Conservation (phyloP, 2,888 invertebrate genomes). For the Ochropleura plecta region DNA sequence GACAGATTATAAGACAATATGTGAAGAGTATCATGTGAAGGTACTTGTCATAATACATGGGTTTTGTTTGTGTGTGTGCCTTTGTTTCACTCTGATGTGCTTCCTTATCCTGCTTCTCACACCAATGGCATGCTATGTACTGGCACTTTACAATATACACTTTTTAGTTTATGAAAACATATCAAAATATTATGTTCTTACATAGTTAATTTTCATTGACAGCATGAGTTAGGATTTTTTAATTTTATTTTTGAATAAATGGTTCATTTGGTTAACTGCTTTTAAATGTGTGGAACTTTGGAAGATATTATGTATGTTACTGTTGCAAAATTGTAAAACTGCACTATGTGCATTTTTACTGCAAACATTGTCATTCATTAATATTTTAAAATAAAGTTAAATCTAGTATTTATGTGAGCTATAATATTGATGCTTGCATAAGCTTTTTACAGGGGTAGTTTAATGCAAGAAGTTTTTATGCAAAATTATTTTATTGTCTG, state of each 20-base stretch:
- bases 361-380: not conserved
- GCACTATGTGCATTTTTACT: conserved; percentile 18
- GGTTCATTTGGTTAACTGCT: conserved; percentile 42
- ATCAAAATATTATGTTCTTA: conserved; percentile 63
- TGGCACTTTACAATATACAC: conserved; percentile 69
- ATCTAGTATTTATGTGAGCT: conserved; percentile 29
- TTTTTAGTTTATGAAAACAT: conserved; percentile 69
- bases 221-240: conserved; percentile 23
- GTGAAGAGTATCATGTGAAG: conserved; percentile 93
- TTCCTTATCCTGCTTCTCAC: conserved; percentile 71
- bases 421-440: not conserved
- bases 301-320: not conserved
- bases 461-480: conserved; percentile 15
- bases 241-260: conserved; percentile 55
- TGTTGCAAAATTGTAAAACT: conserved; percentile 7
- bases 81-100: conserved; percentile 57
- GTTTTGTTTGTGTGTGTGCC: conserved; percentile 68
- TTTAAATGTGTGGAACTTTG: conserved; percentile 54
- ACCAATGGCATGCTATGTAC: conserved; percentile 74
- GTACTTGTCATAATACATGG: conserved; percentile 84
- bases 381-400: not conserved
- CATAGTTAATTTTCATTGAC: conserved; percentile 22
- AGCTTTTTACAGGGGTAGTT: conserved; percentile 20
- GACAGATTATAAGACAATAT: conserved; percentile 93
- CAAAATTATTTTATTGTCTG: conserved; percentile 28